phyloP scores from a whole-genome alignment of 2,888 invertebrate genomes.

The Ischnus inquisitorius region DNA sequence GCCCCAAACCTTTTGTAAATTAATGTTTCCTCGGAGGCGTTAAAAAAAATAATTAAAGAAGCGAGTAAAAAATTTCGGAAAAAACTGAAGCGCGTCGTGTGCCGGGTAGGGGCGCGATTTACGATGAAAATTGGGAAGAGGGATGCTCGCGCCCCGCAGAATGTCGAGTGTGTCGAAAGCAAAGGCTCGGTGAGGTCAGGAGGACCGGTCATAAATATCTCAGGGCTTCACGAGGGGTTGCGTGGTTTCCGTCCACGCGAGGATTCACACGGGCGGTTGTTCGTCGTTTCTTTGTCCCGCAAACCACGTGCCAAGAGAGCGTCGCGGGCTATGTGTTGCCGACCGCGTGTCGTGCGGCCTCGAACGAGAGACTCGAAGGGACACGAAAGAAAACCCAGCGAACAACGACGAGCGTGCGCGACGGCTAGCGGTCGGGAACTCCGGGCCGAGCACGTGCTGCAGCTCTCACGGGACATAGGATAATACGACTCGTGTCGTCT shows the following conservation, averaged over 20 bases:
- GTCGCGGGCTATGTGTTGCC: conserved; percentile 13
- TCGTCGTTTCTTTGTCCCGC: conserved; percentile 20
- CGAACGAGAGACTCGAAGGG: conserved; percentile 35
- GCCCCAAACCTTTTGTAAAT: too few relatives aligned
- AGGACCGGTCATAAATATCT: conserved; percentile 32
- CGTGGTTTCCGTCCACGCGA: conserved; percentile 12
- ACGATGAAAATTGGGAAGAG: conserved; percentile 31
- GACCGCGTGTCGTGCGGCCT: conserved; percentile 49
- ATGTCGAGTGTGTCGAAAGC: conserved; percentile 4
- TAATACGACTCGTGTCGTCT: conserved; percentile 62
- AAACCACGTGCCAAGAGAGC: conserved; percentile 45
- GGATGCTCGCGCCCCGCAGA: neutral
- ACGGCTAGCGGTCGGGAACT: conserved; percentile 44
- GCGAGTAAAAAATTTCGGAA: neutral
- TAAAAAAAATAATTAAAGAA: neutral
- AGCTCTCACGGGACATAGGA: conserved; percentile 70
- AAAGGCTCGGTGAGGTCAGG: neutral
- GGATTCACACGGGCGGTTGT: conserved; percentile 29
- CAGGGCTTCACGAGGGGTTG: conserved; percentile 17
- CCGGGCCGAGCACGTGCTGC: conserved; percentile 70
- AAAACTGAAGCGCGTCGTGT: neutral
- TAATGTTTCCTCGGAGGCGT: neutral
- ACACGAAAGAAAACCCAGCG: conserved; percentile 20
- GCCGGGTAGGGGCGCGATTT: neutral
- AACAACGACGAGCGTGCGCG: conserved; percentile 49